Base-by-base conservation (phyloP, 2,888 invertebrate genomes). In the Polylopha cassiicola region DNA sequence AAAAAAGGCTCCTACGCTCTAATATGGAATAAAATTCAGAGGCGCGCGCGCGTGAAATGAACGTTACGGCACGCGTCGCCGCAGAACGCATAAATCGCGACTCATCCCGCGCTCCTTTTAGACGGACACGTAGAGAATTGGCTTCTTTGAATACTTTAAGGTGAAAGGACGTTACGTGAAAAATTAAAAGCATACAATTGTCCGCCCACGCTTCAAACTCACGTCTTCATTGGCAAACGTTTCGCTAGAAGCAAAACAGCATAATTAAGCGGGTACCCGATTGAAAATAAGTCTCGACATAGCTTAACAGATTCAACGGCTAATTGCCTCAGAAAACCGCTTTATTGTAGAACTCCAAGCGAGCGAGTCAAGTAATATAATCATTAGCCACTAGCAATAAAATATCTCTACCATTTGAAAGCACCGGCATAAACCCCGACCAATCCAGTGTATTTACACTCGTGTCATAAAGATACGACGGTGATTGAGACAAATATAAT, bases 1-100 rank as follows among this genome's bases (percentile, higher is more conserved):
- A 73, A 77, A 79, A 55, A 75, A 75, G 65, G 62, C 65, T 61
- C 72, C 66, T 62, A 64, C 68, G 52, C 61, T 63, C 72, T 72
- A 65, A 73, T 69, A 72, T 69, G 46, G 59, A 67, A 68, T 68
- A 61, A 70, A 65, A 69, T 68, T 66, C 67, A 72, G 65, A 66
- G 60, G 71, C 73, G 74, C 65, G 74, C 68, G 73, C 75, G 73
- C 78, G 74, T 75, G 73, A 73, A 75, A 71, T 73, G 65, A 70
- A 65, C 72, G 48, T 48, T 47, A 43, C 51, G 46, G 51, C 46
- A 55, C 47, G 51, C 39, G 39, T 37, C 34, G 49, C 58, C 54
- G 61, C 58, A n/a, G 65, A 58, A 62, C 58, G 55, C 52, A 53
- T 16, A 16, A 18, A 37, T 34, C 27, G 32, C 37, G 30, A 41